Percentiles rank a stretch among this genome's conserved stretches.
Evolutionary conservation across 2,888 invertebrate species (phyloP).

Genomic region (Dioctria linearis): DNA sequence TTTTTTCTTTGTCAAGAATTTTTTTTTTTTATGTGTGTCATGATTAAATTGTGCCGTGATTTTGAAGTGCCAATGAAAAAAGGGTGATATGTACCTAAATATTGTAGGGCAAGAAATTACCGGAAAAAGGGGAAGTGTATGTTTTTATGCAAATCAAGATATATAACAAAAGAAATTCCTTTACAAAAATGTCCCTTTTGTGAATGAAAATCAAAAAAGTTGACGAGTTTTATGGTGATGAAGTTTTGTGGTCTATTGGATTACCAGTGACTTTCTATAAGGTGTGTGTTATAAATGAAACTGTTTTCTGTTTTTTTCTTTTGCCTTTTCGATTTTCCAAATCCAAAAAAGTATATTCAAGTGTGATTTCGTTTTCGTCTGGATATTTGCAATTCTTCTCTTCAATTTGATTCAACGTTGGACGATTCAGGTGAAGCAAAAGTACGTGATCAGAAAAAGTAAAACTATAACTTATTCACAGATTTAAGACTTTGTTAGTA

Average conservation of each 20-base stretch:
- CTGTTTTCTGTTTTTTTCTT: background rate
- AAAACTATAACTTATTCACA: no score
- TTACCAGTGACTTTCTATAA: conserved; percentile 41
- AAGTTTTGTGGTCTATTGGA: conserved; percentile 28
- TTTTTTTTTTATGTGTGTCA: background rate
- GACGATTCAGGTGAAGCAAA: conserved; percentile 39
- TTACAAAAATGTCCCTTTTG: conserved; percentile 22
- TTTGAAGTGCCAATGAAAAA: background rate
- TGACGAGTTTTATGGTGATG: conserved; percentile 20
- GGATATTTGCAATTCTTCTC: background rate
- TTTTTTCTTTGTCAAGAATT: conserved; percentile 6
- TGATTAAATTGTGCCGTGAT: conserved; percentile 13
- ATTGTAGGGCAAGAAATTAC: background rate
- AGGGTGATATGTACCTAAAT: conserved; percentile 34
- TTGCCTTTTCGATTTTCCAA: background rate
- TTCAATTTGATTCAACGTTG: background rate
- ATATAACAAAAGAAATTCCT: conserved; percentile 26
- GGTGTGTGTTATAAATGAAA: conserved; percentile 13
- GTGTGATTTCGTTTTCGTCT: conserved; percentile 8
- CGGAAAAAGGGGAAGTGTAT: background rate
- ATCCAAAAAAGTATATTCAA: background rate
- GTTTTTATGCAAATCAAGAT: conserved; percentile 46
- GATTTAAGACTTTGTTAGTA: no score
- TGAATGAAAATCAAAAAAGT: conserved; percentile 26
- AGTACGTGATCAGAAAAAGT: conserved; percentile 33